Conservation (phyloP, 2,888 invertebrate genomes). For the Entomobrya proxima region DNA sequence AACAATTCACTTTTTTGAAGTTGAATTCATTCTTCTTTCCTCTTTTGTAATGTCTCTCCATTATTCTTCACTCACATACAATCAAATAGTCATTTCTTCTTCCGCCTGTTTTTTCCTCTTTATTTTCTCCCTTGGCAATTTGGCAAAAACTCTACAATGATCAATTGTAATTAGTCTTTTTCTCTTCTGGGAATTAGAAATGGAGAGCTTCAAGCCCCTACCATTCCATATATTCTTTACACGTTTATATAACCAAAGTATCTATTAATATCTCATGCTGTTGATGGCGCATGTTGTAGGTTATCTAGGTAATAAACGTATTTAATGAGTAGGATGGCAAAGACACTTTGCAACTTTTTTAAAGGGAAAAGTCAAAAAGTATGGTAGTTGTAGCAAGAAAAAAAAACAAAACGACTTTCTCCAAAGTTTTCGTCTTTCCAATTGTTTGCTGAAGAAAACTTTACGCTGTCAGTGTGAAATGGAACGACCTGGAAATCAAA, state of each 20-base stretch:
- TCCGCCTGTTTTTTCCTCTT: background rate
- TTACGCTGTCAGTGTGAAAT: too few species aligned
- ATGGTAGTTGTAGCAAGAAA: background rate
- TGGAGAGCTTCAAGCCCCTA: too few species aligned
- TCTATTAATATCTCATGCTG: too few species aligned
- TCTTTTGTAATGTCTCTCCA: background rate
- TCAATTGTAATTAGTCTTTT: constrained; percentile 33
- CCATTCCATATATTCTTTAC: too few species aligned
- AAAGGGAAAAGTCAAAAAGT: background rate
- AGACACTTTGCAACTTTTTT: background rate
- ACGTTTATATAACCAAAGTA: too few species aligned
- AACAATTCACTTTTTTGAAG: background rate
- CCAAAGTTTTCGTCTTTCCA: background rate
- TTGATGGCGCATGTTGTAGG: too few species aligned
- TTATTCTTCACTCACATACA: constrained; percentile 13
- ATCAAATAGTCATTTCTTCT: constrained; percentile 3
- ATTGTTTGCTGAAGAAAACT: too few species aligned
- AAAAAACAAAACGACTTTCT: constrained; percentile 30
- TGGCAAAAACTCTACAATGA: constrained; percentile 24
- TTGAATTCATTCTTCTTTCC: background rate
- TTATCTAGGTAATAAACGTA: too few species aligned
- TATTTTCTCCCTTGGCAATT: background rate
- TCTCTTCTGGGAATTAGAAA: constrained; percentile 31
- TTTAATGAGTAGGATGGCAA: background rate
- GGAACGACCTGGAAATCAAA: background rate